Base-by-base conservation (phyloP, 2,888 invertebrate genomes). In the Drosophila crucigera region DNA sequence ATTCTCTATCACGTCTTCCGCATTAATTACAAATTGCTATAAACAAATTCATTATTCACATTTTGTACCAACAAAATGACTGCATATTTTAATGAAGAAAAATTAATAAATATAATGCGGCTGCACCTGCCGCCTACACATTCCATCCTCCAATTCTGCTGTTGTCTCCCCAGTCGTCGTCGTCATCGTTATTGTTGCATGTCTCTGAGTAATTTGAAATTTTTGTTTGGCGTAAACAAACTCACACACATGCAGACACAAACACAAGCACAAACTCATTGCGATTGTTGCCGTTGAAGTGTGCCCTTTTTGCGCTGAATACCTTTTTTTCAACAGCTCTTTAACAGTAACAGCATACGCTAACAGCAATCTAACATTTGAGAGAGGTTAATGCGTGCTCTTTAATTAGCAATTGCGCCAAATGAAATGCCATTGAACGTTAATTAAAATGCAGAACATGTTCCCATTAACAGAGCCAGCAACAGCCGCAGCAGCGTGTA, bases 391-490 rank as follows among this genome's bases (percentile, higher is more conserved):
- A 69, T 55, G 80, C 64, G 70, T 71, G 70, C 62, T 47, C 47
- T 74, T 80, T 86, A 84, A 82, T 87, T 86, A 85, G 81, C 62
- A 53, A 75, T 58, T 70, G 60, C 61, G 68, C 70, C 70, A 76
- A 88, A 74, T 78, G 73, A 81, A 84, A 82, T 79, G 77, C 81
- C 84, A 89, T 82, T 86, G 89, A 79, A 69, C 68, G 69, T 70
- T 89, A 77, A 87, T 86, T 89, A 60, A 78, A 84, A 86, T 89
- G 82, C 89, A 76, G 66, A 82, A 69, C 84, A 77, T 79, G 89
- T 77, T 85, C 77, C 68, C 75, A 77, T 77, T 85, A 83, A 71
- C 77, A 82, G 53, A 47, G 50, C 35, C 52, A 52, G 11, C 63
- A 76, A 31, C 47, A 67, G 28, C 28, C 73, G 43, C 49, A 53